Evolutionary conservation across 2,888 invertebrate genomes (phyloP).

Genomic region (Tenthredo distinguenda): DNA sequence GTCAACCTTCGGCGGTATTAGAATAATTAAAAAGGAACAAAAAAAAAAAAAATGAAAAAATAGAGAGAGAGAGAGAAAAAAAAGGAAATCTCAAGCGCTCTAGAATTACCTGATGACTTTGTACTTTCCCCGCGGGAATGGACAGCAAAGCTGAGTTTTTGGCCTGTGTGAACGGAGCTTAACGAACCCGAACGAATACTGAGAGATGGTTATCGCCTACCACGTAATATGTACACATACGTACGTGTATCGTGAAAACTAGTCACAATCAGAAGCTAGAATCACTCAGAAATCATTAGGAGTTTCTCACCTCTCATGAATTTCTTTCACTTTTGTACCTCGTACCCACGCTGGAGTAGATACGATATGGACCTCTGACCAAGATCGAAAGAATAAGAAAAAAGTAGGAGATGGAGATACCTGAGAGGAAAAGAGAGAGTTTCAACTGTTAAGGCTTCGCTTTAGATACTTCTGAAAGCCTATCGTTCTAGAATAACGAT

Average conservation of each 20-base stretch:
- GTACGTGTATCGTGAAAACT: constrained; percentile 13
- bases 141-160: not conserved
- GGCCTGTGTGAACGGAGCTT: constrained; percentile 6
- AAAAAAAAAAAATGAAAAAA: not conserved
- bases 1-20: constrained; percentile 45
- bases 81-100: not conserved
- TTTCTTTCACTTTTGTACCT: not conserved
- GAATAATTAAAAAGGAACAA: constrained; percentile 36
- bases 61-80: not conserved
- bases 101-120: constrained; percentile 45
- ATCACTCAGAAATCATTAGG: constrained; percentile 37
- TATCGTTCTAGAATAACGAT: constrained; percentile 53
- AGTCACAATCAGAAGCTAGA: constrained; percentile 23
- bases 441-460: constrained; percentile 53
- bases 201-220: constrained; percentile 26
- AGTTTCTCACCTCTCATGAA: constrained; percentile 35
- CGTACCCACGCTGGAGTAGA: not conserved
- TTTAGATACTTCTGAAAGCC: constrained; percentile 26
- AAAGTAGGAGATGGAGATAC: not conserved
- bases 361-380: not conserved
- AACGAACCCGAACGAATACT: constrained; percentile 38
- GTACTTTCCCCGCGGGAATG: constrained; percentile 10
- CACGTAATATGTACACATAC: not conserved
- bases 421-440: constrained; percentile 45
- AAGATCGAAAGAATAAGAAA: constrained; percentile 30